These are phyloP conservation scores for Apotomis betuletana DNA, from an alignment of 2,888 invertebrate species.

Conservation along the genomic window DNA sequence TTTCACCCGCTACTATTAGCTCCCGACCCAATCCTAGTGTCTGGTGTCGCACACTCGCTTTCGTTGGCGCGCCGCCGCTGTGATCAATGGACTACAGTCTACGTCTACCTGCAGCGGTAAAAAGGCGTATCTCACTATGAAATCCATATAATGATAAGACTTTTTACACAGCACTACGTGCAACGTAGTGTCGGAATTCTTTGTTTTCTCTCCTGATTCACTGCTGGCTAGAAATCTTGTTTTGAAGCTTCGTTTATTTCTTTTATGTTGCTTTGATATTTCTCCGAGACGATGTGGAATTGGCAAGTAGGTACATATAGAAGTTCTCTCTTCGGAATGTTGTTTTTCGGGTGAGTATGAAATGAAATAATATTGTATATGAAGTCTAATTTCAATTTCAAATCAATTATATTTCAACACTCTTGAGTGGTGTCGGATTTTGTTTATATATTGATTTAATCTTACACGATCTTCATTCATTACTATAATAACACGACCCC, in stretches of 20 bases:
- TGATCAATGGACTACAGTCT: constrained; percentile 77
- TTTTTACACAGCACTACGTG: constrained; percentile 48
- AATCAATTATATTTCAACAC: too few species aligned
- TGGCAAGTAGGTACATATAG: neutral
- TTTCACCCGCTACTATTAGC: neutral
- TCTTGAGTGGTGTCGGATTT: too few species aligned
- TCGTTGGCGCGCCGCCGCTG: constrained; percentile 68
- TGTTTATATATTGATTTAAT: too few species aligned
- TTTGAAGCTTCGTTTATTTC: constrained; percentile 7
- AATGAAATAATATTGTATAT: neutral
- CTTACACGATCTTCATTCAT: too few species aligned
- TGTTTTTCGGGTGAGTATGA: neutral
- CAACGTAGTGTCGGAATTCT: constrained; percentile 62
- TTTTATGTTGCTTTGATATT: constrained; percentile 1
- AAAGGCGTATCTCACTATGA: too few species aligned
- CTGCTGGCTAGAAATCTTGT: constrained; percentile 17
- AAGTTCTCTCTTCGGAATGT: neutral
- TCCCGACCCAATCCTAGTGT: constrained; percentile 26
- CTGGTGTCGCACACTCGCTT: constrained; percentile 67
- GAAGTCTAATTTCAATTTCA: too few species aligned
- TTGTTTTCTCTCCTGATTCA: constrained; percentile 38
- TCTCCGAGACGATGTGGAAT: too few species aligned
- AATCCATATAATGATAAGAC: too few species aligned
- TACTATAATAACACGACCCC: too few species aligned
- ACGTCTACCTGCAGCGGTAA: constrained; percentile 66